Evolutionary conservation across 2,113 vertebrate species (phyloP), one percentile per base, ranked within the genome.

Genomic region (Andinoacara biseriatus): DNA sequence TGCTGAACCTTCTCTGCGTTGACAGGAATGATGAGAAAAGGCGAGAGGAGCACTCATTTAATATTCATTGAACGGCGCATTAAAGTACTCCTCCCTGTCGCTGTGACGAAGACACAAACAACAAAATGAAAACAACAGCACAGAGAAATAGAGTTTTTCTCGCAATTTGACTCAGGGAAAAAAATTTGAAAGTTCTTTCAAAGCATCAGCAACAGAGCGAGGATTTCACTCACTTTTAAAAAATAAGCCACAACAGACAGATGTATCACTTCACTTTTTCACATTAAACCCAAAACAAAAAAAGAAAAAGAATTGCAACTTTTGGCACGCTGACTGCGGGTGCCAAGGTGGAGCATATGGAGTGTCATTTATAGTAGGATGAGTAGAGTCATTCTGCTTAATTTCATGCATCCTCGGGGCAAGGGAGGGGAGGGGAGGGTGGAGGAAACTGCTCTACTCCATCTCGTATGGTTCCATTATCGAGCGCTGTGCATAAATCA

Each of bases 361-460:
- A 79, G 61, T 79, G 49, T 86, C 33, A 87, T 91, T 87, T 85
- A 81, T 82, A 84, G 59, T 83, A 58, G 59, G 80, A 89, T 78
- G 81, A 86, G 82, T 80, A 17, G 58, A 90, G 72, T 79, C 85
- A 83, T 91, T 90, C 86, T 78, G 78, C 82, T 84, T 86, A 84
- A 90, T 93, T 90, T 84, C 81, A 91, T 80, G 82, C 83, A 84
- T 87, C 87, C 90, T 82, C 38, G 17, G 83, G 88, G 88, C 83
- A 54, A 65, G 52, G 20, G 38, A 38, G 35, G 75, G 58, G 57
- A 40, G 38, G n/a, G 33, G 24, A 15, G 31, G 43, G 31, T 2
- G 49, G 15, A 15, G 75, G 26, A 76, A 85, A 65, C 65, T 58
- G 57, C 26, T 81, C 79, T 74, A 62, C 76, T 13, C 35, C 54